Base-by-base conservation (phyloP, 2,113 vertebrate genomes). In the Ceyx margarethae region DNA sequence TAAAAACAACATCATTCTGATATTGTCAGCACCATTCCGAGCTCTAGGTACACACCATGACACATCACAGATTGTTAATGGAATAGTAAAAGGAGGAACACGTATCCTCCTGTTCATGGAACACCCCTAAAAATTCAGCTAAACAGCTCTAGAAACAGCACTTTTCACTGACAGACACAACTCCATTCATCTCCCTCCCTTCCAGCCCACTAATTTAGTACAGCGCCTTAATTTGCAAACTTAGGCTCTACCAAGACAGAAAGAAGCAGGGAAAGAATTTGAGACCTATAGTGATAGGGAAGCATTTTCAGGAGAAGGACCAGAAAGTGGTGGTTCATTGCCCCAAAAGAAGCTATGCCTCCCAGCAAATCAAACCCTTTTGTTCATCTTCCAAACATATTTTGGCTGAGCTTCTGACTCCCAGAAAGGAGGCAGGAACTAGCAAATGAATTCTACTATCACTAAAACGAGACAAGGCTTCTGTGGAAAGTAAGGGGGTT, bases 311-410 rank as follows among this genome's bases (percentile, higher is more conserved):
- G 61, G 15, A 75, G 29, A 66, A 81, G 69, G 25, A 48, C 20
- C 74, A 69, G 46, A 56, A 88, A 79, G 10, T 8, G 4, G 57
- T 28, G 28, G 42, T 29, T 71, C 26, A 5, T 48, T 77, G n/a
- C 29, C 60, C 29, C 29, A 18, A 28, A 62, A 42, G 20, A 72
- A 35, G 11, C 56, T 43, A 10, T 10, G 11, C 20, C 35, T 81
- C 56, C 69, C 71, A 62, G 51, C 42, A 94, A 93, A 90, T 50
- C 77, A 91, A 89, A 87, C 6, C 11, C 54, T 66, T 95, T 56
- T 82, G 54, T 58, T 94, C 50, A 62, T 46, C 58, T 95, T 86
- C 54, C 81, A 91, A 87, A 69, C 0, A 2, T 29, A 61, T 37
- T 93, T 64, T 91, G 66, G 54, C 71, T 12, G 5, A 89, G 45